Conservation (phyloP, 1,140 invertebrate species). For the Macrotrachela quadricornifera region DNA sequence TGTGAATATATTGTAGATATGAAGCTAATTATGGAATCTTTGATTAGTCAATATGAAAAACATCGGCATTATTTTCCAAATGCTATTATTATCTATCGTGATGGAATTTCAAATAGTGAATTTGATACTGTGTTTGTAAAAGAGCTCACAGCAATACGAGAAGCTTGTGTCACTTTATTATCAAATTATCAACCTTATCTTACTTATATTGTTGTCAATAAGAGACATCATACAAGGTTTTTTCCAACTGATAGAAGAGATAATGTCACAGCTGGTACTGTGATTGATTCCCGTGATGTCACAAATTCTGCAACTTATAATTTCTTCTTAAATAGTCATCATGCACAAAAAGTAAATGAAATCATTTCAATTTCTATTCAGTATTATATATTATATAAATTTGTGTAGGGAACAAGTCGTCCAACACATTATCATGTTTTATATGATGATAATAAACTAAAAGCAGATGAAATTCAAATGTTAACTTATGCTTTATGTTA, state of each 20-base stretch:
- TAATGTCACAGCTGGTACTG: constrained; percentile 59
- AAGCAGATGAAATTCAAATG: constrained; percentile 52
- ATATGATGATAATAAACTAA: constrained; percentile 51
- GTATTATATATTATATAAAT: constrained; percentile 29
- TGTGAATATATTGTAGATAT: background rate
- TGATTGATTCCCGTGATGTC: constrained; percentile 50
- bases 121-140: constrained; percentile 29
- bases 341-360: background rate
- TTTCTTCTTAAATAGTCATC: constrained; percentile 11
- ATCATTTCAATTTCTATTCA: too few species aligned
- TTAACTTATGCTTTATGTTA: constrained; percentile 67
- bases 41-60: background rate
- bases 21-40: background rate
- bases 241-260: background rate
- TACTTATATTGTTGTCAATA: constrained; percentile 66
- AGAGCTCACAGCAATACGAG: too few species aligned
- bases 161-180: too few species aligned
- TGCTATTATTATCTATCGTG: constrained; percentile 16
- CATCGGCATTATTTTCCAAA: background rate
- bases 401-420: constrained; percentile 45
- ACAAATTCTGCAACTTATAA: constrained; percentile 57
- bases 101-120: constrained; percentile 69
- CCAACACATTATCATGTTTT: constrained; percentile 68
- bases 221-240: constrained; percentile 55
- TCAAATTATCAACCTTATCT: constrained; percentile 18